Conservation (phyloP, 2,888 invertebrate genomes). For the Fragum fragum region DNA sequence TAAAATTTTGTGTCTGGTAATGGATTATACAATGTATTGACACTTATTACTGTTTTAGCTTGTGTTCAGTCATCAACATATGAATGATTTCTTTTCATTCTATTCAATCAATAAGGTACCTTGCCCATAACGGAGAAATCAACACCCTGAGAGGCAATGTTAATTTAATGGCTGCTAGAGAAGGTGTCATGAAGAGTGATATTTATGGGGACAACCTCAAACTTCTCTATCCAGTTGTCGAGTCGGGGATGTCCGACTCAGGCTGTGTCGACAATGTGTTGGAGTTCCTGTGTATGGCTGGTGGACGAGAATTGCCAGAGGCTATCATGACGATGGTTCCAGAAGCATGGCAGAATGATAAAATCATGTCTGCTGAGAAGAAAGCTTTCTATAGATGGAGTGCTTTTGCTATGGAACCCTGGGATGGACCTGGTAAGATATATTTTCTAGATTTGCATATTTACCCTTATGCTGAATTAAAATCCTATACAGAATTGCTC, state of each 20-base stretch:
- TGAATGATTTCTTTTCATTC: neutral
- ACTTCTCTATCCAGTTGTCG: conserved; percentile 98
- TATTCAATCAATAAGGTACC: conserved; percentile 89
- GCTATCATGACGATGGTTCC: conserved; percentile 99
- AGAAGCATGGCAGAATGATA: conserved; percentile 98
- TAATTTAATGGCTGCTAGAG: conserved; percentile 99
- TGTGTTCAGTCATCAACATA: no score
- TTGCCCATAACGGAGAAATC: conserved; percentile 99
- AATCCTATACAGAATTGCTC: no score
- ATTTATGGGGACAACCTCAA: conserved; percentile 94
- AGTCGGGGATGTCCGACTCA: conserved; percentile 98
- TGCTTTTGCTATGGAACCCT: conserved; percentile 98
- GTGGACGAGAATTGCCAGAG: conserved; percentile 95
- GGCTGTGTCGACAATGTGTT: conserved; percentile 99
- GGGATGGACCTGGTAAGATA: conserved; percentile 93
- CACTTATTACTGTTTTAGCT: no score
- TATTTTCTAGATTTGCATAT: no score
- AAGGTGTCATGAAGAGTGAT: conserved; percentile 97
- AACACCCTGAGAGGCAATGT: conserved; percentile 99
- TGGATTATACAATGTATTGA: no score
- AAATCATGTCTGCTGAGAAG: conserved; percentile 96
- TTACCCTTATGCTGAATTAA: no score
- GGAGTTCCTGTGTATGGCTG: conserved; percentile 98
- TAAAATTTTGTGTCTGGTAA: no score
- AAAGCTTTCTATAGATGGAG: conserved; percentile 99